Conservation (phyloP, 1,140 invertebrate species). For the Amyelois transitella region DNA sequence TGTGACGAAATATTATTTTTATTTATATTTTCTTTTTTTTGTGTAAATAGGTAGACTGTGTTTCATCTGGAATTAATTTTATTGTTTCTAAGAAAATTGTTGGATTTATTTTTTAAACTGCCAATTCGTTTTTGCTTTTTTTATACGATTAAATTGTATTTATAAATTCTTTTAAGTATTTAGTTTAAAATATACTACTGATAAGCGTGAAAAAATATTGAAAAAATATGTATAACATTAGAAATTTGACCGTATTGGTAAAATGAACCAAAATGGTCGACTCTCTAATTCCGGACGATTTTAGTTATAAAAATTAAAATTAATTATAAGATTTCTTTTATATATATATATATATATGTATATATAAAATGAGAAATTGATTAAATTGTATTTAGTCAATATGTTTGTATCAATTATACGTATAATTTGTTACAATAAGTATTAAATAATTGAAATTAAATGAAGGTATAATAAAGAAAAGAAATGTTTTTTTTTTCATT, state of each 20-base stretch:
- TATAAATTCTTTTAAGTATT: slow-evolving; percentile 7
- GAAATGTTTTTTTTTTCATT: neutral
- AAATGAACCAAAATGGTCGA: slow-evolving; percentile 48
- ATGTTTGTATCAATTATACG: slow-evolving; percentile 41
- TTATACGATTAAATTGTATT: neutral
- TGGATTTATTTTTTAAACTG: neutral
- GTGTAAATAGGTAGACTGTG: neutral
- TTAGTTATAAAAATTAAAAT: slow-evolving; percentile 5
- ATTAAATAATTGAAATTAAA: slow-evolving; percentile 58
- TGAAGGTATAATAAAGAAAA: slow-evolving; percentile 37
- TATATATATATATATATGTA: slow-evolving; percentile 35
- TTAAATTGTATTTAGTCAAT: slow-evolving; percentile 41
- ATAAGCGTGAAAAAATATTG: neutral
- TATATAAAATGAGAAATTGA: slow-evolving; percentile 30
- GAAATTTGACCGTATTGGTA: slow-evolving; percentile 60
- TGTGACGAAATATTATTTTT: neutral
- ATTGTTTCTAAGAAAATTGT: neutral
- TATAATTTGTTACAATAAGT: slow-evolving; percentile 49
- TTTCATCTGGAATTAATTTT: neutral
- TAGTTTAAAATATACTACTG: neutral
- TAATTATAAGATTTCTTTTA: slow-evolving; percentile 42
- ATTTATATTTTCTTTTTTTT: neutral
- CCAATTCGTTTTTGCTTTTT: neutral
- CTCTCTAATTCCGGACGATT: slow-evolving; percentile 56
- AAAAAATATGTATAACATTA: slow-evolving; percentile 37